These are phyloP conservation scores for Amblyteles armatorius DNA, from an alignment of 2,888 invertebrate species.

Conservation along the genomic window DNA sequence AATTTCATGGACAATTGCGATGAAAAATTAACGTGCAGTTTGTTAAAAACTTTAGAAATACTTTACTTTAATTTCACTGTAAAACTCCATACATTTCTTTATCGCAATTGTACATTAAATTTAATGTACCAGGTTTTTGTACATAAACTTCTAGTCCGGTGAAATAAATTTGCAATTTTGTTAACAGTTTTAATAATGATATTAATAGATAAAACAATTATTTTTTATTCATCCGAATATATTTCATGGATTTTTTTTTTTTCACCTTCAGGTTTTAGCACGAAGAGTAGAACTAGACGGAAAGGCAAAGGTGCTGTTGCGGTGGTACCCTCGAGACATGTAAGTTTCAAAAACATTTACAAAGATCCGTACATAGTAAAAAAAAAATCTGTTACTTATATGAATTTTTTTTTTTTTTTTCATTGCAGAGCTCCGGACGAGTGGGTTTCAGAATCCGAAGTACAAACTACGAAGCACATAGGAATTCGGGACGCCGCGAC, in stretches of 20 bases:
- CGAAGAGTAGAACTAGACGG: constrained; percentile 88
- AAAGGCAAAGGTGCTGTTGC: constrained; percentile 90
- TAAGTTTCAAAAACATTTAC: constrained; percentile 86
- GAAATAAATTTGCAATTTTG: no score
- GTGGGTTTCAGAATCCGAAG: constrained; percentile 91
- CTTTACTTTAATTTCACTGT: no score
- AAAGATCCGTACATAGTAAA: constrained; percentile 56
- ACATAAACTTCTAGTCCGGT: no score
- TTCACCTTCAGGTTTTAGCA: constrained; percentile 86
- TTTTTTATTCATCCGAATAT: constrained; percentile 1
- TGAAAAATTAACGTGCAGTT: no score
- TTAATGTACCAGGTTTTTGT: neutral
- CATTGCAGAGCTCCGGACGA: constrained; percentile 92
- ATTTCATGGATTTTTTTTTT: constrained; percentile 12
- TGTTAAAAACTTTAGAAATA: no score
- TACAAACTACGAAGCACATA: constrained; percentile 82
- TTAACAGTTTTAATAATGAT: neutral
- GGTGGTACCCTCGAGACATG: constrained; percentile 95
- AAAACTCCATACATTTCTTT: no score
- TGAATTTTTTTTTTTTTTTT: constrained; percentile 72
- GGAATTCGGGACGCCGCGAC: constrained; percentile 78
- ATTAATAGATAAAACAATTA: neutral
- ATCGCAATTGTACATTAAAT: no score
- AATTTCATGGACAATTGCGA: no score
- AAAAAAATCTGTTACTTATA: constrained; percentile 71